Conservation (phyloP, 2,113 vertebrate genomes). For the Pomatostomus ruficeps region DNA sequence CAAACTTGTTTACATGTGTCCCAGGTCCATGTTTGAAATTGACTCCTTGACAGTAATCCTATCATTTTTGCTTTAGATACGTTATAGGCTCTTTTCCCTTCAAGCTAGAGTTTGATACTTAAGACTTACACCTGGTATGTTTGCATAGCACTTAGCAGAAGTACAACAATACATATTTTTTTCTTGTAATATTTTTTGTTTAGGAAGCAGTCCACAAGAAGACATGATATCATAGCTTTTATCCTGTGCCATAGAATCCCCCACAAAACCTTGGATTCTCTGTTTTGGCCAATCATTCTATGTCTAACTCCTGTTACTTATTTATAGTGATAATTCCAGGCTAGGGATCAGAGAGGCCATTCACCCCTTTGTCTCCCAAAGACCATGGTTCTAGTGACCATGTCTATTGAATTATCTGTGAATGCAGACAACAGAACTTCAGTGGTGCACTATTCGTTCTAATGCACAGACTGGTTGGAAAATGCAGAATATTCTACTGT, state of each 20-base stretch:
- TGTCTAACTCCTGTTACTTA: background rate
- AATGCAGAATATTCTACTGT: accelerated
- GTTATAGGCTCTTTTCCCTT: background rate
- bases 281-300: background rate
- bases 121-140: background rate
- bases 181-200: background rate
- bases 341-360: background rate
- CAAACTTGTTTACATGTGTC: background rate
- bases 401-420: background rate
- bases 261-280: background rate
- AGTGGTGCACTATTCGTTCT: accelerated
- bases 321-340: background rate
- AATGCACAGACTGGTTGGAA: accelerated
- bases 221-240: background rate
- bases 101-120: background rate
- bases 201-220: background rate
- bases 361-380: background rate
- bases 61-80: background rate
- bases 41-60: background rate
- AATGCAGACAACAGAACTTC: background rate
- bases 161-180: background rate
- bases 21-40: background rate
- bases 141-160: background rate
- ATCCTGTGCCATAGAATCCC: background rate
- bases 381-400: accelerated